Evolutionary conservation across 1,140 invertebrate genomes (phyloP).

Genomic region (Antheraea mylitta): DNA sequence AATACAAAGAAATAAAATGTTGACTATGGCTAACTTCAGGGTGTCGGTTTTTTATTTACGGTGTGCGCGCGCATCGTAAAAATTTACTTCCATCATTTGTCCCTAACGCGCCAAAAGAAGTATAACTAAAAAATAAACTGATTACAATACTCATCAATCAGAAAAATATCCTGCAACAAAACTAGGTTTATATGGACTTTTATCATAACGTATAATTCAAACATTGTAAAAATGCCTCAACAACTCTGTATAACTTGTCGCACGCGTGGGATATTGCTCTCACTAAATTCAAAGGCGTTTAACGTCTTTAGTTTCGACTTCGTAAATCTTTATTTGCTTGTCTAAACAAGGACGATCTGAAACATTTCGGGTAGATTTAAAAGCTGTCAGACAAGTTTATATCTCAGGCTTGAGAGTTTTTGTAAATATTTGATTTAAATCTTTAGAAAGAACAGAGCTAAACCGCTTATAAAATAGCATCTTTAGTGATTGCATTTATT

Average conservation of each 20-base stretch:
- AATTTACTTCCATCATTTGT: too few relatives aligned
- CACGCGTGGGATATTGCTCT: constrained; percentile 32
- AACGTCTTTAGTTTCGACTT: constrained; percentile 32
- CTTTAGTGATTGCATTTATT: too few relatives aligned
- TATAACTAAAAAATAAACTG: neutral
- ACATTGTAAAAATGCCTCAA: constrained; percentile 32
- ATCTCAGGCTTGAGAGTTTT: neutral
- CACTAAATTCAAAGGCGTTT: constrained; percentile 44
- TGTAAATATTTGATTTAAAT: neutral
- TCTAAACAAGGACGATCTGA: constrained; percentile 27
- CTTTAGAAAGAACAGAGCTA: neutral
- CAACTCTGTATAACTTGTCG: constrained; percentile 37
- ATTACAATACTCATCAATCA: neutral
- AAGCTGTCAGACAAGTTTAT: constrained; percentile 3
- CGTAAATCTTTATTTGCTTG: constrained; percentile 40
- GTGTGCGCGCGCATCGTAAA: too few relatives aligned
- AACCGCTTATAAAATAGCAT: too few relatives aligned
- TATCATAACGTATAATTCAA: constrained; percentile 39
- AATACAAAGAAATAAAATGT: too few relatives aligned
- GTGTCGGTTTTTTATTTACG: too few relatives aligned
- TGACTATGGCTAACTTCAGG: too few relatives aligned
- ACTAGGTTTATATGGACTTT: constrained; percentile 48
- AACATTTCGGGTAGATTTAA: constrained; percentile 21
- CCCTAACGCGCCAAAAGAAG: too few relatives aligned
- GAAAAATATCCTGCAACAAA: constrained; percentile 18